Evolutionary conservation across 1,140 invertebrate genomes (phyloP), one percentile per base, ranked within the genome.

Genomic region (Leptinotarsa defecta): DNA sequence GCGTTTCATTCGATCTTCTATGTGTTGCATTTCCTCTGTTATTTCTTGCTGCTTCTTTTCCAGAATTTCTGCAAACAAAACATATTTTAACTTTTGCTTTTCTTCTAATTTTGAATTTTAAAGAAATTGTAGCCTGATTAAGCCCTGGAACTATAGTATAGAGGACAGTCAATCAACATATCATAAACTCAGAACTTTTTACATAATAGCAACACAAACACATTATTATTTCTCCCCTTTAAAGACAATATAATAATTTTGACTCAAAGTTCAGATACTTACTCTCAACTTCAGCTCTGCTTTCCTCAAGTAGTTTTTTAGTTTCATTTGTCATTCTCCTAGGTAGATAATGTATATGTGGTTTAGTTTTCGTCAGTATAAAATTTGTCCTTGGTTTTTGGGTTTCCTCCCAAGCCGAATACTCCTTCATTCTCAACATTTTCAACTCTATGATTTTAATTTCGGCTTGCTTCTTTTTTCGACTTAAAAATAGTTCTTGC

Each of bases 361-460:
- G 97, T 83, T 94, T 94, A 2, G 93, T 87, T 85, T 93, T 94
- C 1, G 96, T 98, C 83, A 92, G 89, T 79, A 99, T 97, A 82
- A 95, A 98, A 84, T 94, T 92, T 22, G 90, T 88, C 24, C 97
- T 88, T 48, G 91, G 90, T 78, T 91, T 90, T 74, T 95, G 94
- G 63, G 93, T 91, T 13, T 89, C 88, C 83, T 96, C 95, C 94
- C 96, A 98, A 73, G 91, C 90, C 79, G 96, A 92, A 85, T 96
- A 96, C 85, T 96, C 93, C 81, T 93, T 91, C 75, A 96, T 92
- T 34, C 96, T 88, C 15, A 91, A 91, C 89, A 98, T 93, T 87
- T 98, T 98, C 64, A 92, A 90, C 86, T 98, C 96, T n/a, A 98
- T 87, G 63, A 92, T 91, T 81, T 92, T 91, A 64, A 99, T 95